Percentiles rank a stretch among this genome's conserved stretches.
Evolutionary conservation across 2,888 invertebrate species (phyloP).

Genomic region (Cyaniris semiargus): DNA sequence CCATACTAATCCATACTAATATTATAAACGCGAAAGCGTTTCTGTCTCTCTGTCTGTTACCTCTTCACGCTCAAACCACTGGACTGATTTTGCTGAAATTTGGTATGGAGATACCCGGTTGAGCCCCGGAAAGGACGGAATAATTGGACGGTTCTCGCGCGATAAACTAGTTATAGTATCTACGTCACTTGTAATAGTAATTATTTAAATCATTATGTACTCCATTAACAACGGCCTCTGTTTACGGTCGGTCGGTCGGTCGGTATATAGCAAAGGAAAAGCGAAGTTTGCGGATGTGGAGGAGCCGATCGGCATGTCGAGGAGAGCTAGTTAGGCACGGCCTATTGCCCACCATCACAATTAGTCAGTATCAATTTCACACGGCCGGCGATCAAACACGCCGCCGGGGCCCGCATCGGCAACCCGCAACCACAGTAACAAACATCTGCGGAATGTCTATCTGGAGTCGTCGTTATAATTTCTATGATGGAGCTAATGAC

Average conservation of each 20-base stretch:
- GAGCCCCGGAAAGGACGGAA: no score
- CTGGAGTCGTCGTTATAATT: background rate
- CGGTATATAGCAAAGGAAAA: background rate
- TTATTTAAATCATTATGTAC: background rate
- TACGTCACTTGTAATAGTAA: no score
- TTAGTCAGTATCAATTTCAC: conserved; percentile 6
- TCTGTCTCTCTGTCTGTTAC: no score
- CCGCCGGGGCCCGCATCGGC: background rate
- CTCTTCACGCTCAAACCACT: no score
- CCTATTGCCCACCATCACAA: background rate
- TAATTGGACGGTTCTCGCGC: no score
- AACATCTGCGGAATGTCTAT: conserved; percentile 1
- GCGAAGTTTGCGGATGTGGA: background rate
- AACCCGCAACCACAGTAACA: background rate
- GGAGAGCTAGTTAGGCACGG: background rate
- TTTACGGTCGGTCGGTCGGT: background rate
- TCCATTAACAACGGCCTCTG: background rate
- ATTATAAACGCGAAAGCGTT: no score
- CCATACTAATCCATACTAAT: no score
- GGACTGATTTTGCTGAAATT: no score
- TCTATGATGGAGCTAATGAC: background rate
- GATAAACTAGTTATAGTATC: no score
- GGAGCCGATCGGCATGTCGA: background rate
- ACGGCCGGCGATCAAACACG: background rate
- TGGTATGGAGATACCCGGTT: no score